phyloP scores from a whole-genome alignment of 2,888 invertebrate genomes.

The Archips xylosteana region DNA sequence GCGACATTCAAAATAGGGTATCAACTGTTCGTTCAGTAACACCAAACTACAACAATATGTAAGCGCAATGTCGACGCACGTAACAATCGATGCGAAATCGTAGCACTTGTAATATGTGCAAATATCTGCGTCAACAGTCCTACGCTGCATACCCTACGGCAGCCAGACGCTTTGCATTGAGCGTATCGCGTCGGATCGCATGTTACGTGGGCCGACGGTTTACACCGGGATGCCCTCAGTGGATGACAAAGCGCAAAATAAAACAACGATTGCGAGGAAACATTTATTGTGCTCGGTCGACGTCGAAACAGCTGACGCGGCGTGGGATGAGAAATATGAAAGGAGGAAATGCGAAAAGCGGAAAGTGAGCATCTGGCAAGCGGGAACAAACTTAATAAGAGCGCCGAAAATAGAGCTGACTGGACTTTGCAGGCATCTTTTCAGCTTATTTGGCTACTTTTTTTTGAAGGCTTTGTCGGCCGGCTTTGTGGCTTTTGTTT shows the following conservation, averaged over 20 bases:
- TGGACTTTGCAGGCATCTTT: conserved; percentile 56
- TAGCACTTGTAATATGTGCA: background rate
- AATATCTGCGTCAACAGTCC: background rate
- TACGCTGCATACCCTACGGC: background rate
- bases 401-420: conserved; percentile 62
- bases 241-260: conserved; percentile 73
- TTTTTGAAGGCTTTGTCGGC: conserved; percentile 52
- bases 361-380: conserved; percentile 61
- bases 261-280: conserved; percentile 76
- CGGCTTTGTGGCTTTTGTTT: conserved; percentile 46
- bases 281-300: conserved; percentile 76
- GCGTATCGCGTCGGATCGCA: conserved; percentile 48
- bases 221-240: conserved; percentile 45
- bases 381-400: conserved; percentile 63
- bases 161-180: background rate
- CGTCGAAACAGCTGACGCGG: conserved; percentile 61
- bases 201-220: conserved; percentile 59
- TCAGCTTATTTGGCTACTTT: conserved; percentile 56
- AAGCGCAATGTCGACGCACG: conserved; percentile 22
- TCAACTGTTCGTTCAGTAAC: conserved; percentile 23
- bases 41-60: conserved; percentile 43
- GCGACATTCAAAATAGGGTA: conserved; percentile 22
- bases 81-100: conserved; percentile 14
- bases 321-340: conserved; percentile 64
- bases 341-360: conserved; percentile 65